These are phyloP conservation scores for Acipenser ruthenus DNA, from an alignment of 2,797 vertebrate species.

Conservation along the genomic window DNA sequence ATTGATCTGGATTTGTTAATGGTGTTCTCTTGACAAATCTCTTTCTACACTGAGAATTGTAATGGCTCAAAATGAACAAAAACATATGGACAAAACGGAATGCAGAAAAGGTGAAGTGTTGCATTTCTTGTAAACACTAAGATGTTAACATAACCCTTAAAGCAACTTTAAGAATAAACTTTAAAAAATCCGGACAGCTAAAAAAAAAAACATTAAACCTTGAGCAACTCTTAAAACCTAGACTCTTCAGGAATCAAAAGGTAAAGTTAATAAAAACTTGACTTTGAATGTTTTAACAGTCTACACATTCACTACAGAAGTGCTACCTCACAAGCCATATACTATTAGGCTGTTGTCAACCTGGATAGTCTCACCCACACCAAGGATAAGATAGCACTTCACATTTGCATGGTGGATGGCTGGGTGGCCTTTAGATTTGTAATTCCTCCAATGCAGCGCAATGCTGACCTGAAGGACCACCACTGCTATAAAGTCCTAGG, in stretches of 20 bases:
- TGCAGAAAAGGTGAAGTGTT: too few species aligned
- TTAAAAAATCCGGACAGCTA: too few species aligned
- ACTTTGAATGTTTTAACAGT: slow-evolving; percentile 20
- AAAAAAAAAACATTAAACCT: too few species aligned
- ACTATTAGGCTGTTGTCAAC: too few species aligned
- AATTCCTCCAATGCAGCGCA: background rate
- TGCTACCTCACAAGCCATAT: too few species aligned
- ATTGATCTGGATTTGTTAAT: too few species aligned
- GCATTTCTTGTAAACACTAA: too few species aligned
- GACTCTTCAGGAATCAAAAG: background rate
- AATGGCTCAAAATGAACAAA: too few species aligned
- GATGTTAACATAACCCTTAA: slow-evolving; percentile 5
- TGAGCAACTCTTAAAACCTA: too few species aligned
- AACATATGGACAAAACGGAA: too few species aligned
- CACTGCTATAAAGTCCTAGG: slow-evolving; percentile 12
- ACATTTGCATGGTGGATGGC: slow-evolving; percentile 36
- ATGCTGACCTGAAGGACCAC: slow-evolving; percentile 18
- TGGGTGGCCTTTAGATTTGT: slow-evolving; percentile 10
- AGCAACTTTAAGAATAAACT: slow-evolving; percentile 9
- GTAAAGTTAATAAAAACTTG: slow-evolving; percentile 27
- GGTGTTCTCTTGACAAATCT: too few species aligned
- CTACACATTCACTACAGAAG: slow-evolving; percentile 39
- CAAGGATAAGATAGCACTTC: slow-evolving; percentile 35
- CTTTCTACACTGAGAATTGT: too few species aligned
- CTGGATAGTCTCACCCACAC: slow-evolving; percentile 23